phyloP scores from a whole-genome alignment of 2,113 vertebrate genomes.

The Coreoperca whiteheadi region DNA sequence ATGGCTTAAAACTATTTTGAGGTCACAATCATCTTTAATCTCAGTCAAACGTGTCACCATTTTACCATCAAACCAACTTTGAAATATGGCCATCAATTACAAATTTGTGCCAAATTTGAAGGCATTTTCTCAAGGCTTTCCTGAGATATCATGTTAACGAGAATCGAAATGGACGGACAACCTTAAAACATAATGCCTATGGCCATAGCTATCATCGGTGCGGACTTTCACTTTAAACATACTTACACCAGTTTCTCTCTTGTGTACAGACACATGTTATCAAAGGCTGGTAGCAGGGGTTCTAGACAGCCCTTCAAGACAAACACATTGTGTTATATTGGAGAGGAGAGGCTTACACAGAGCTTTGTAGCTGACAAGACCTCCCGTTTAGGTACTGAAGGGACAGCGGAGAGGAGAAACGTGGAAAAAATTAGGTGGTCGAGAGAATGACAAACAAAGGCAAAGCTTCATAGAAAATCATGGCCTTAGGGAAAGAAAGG shows the following conservation, averaged over 20 bases:
- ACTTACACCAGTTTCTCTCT: neutral
- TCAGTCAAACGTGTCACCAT: no score
- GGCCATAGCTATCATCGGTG: no score
- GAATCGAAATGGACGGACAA: no score
- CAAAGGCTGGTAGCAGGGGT: slow-evolving; percentile 8
- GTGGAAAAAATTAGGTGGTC: neutral
- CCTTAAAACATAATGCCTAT: no score
- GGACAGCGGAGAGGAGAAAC: neutral
- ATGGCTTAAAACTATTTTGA: no score
- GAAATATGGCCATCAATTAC: no score
- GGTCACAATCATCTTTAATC: no score
- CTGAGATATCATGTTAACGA: no score
- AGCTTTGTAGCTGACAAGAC: slow-evolving; percentile 12
- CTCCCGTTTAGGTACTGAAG: slow-evolving; percentile 17
- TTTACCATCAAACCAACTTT: no score
- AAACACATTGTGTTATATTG: slow-evolving; percentile 35
- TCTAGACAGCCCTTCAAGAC: slow-evolving; percentile 8
- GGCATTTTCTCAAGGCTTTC: no score
- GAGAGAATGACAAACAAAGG: slow-evolving; percentile 48
- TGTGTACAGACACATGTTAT: slow-evolving; percentile 21
- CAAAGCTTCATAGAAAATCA: slow-evolving; percentile 38
- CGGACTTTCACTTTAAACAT: neutral
- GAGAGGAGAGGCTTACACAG: slow-evolving; percentile 6
- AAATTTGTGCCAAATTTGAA: no score
- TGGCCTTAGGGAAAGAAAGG: slow-evolving; percentile 19